Evolutionary conservation across 2,113 vertebrate species (phyloP), one percentile per base, ranked within the genome.

Genomic region (Numenius arquata): DNA sequence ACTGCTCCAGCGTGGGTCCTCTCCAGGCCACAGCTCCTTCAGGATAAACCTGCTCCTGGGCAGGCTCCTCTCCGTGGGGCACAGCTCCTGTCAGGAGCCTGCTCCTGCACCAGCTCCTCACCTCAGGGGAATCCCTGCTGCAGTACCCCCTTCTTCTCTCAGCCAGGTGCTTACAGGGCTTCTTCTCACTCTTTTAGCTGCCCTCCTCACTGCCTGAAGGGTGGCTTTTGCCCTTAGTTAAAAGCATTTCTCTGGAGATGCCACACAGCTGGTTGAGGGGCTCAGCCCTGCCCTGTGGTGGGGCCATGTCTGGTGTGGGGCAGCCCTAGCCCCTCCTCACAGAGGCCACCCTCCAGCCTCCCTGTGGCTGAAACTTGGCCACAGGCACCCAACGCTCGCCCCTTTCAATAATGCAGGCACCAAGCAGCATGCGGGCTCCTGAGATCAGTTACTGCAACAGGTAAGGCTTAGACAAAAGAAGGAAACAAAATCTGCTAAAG

Each of bases 71-170:
- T 75, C 41, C 48, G 4, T 2, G 2, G 8, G 13, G 7, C 23
- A 9, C 13, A 9, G 6, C 1, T 40, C 23, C 43, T 20, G 12
- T 13, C 25, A 47, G 34, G 17, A 47, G 3, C 19, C 70, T 14
- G 14, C 26, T 63, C 8, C 20, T 19, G 3, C 61, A 4, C 1
- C 2, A 9, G 12, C 34, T 6, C 20, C n/a, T 25, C 13, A 8
- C 12, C 25, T 1, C n/a, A 6, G 12, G 4, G 5, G 0, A 5
- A 1, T 0, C 3, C 1, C 5, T 11, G 1, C 26, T 4, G 0
- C 2, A 18, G 9, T 12, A 13, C 1, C 4, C 7, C 5, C 7
- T 7, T 0, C 4, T 50, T 4, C 18, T 17, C 17, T 15, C 8
- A 34, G 7, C 13, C 8, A 2, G 30, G 1, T 2, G 1, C 41